Conservation (phyloP, 2,888 invertebrate species). For the Lasioglossum vierecki region DNA sequence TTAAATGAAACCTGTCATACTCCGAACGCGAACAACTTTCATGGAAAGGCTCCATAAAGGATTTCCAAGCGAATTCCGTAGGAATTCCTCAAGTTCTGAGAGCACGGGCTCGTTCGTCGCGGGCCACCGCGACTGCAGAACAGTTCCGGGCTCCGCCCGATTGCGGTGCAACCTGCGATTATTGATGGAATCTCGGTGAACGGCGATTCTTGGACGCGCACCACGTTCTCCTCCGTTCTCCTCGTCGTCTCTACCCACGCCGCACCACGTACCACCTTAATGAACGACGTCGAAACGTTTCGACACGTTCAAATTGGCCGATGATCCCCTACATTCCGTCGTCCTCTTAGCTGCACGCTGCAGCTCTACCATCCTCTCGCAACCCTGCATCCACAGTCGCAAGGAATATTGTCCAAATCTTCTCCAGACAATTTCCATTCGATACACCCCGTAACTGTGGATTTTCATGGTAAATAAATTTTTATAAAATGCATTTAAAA, state of each 20-base stretch:
- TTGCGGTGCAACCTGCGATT: conserved; percentile 65
- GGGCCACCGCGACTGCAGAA: conserved; percentile 26
- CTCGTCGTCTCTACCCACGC: conserved; percentile 26
- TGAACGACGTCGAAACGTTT: conserved; percentile 76
- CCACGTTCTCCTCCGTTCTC: conserved; percentile 29
- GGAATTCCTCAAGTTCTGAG: conserved; percentile 15
- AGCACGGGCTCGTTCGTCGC: conserved; percentile 16
- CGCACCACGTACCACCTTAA: conserved; percentile 72
- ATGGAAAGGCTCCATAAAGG: neutral
- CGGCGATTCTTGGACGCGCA: conserved; percentile 57
- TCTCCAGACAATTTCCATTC: no score
- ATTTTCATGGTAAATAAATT: neutral
- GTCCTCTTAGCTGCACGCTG: conserved; percentile 3
- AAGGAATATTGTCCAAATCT: no score
- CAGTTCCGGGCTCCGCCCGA: conserved; percentile 48
- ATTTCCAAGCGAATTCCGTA: neutral
- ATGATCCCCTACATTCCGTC: conserved; percentile 52
- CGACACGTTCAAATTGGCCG: conserved; percentile 74
- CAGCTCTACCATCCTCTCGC: neutral
- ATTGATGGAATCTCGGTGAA: conserved; percentile 74
- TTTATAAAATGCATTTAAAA: no score
- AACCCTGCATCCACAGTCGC: neutral
- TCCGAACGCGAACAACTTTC: neutral
- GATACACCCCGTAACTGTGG: no score
- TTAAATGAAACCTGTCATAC: no score